A percentile compares a stretch with the other conserved stretches of the same genome.
Evolutionary conservation across 1,140 invertebrate genomes (phyloP).

Genomic region (Papilio dardanus): DNA sequence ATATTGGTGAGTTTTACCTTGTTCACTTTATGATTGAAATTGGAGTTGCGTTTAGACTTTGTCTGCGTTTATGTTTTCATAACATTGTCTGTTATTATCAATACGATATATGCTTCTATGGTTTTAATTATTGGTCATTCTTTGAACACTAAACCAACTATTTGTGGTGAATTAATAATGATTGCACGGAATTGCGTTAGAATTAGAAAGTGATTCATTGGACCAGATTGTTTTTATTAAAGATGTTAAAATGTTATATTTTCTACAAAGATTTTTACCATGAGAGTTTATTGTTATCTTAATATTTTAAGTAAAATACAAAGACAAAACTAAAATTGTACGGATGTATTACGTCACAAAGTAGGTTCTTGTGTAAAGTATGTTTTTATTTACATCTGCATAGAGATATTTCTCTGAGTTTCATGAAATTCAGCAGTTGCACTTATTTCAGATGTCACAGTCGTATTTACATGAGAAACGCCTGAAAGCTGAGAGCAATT

Average conservation of each 20-base stretch:
- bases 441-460: conserved; percentile 31
- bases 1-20: conserved; percentile 63
- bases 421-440: conserved; percentile 33
- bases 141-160: neutral
- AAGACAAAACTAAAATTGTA: neutral
- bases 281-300: neutral
- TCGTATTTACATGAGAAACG: conserved; percentile 36
- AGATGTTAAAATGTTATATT: neutral
- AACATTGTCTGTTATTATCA: neutral
- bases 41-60: neutral
- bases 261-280: neutral
- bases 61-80: neutral
- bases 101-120: neutral
- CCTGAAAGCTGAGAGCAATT: conserved; percentile 26
- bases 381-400: conserved; percentile 31
- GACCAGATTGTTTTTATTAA: neutral
- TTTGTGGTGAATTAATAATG: neutral
- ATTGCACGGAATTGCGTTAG: neutral
- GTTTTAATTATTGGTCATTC: neutral
- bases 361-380: conserved; percentile 17
- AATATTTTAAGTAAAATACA: neutral
- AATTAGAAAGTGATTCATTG: neutral
- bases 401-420: conserved; percentile 5
- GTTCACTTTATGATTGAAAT: neutral
- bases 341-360: neutral